Evolutionary conservation across 2,797 vertebrate genomes (phyloP), one percentile per base, ranked within the genome.

Genomic region (Sternotherus odoratus): DNA sequence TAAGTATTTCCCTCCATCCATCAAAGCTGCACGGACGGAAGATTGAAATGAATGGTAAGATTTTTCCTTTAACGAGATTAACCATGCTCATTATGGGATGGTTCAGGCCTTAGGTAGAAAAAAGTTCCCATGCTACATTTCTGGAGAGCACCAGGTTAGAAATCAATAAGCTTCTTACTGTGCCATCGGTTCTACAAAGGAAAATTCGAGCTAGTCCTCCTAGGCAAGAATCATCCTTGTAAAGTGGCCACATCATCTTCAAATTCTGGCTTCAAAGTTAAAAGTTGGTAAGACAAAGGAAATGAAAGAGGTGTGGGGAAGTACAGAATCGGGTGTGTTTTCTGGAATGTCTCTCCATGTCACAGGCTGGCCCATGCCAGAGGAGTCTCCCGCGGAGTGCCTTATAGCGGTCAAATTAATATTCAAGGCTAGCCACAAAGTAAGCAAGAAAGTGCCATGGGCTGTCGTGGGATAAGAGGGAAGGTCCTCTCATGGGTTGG

Each of bases 1-100:
- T 93, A 89, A 94, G 94, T 95, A 96, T 85, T 94, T 88, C 85
- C 92, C 92, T 95, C 94, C 94, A 91, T 74, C 88, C 85, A 92
- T 91, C 93, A 97, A 95, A 79, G 81, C 69, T 46, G 69, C 77
- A 56, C 63, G 87, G 60, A 81, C 96, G 97, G 97, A 94, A 88
- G 93, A 95, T 93, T 86, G 87, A 88, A 96, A 95, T 82, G 95
- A 96, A 94, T 82, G 48, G 82, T 92, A 75, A 86, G 74, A 97
- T 94, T 92, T 87, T 97, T 89, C 87, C 81, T 91, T 90, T 90
- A 96, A 93, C 87, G 89, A 93, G 83, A 96, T 97, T 94, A 95
- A 88, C 87, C 63, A 84, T 97, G 91, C 79, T 89, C 79, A 79
- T 97, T 96, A 96, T 79, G 74, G 36, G 90, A 92, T 75, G 77